phyloP scores from a whole-genome alignment of 2,113 vertebrate species.

The Paedocypris sp. region DNA sequence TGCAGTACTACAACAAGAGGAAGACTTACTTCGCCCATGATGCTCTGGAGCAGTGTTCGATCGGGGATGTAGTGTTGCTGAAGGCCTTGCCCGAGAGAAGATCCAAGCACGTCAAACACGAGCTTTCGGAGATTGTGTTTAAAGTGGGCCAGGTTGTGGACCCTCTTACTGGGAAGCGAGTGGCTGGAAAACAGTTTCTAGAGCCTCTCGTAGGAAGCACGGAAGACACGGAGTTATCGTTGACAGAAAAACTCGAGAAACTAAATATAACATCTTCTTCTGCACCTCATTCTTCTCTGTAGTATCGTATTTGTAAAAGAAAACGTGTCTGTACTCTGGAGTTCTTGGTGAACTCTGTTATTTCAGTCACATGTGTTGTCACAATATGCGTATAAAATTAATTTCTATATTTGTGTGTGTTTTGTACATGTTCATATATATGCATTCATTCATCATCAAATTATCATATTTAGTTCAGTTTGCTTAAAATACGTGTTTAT shows the following conservation, averaged over 20 bases:
- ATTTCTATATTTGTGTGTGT: too few species aligned
- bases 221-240: conserved; percentile 42
- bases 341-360: too few species aligned
- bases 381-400: too few species aligned
- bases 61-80: conserved; percentile 88
- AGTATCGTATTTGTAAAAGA: not conserved
- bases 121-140: conserved; percentile 84
- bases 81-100: conserved; percentile 75
- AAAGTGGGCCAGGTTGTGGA: conserved; percentile 90
- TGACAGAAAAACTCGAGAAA: conserved; percentile 67
- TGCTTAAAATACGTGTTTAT: too few species aligned
- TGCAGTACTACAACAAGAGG: conserved; percentile 95
- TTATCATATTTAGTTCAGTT: too few species aligned
- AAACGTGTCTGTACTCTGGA: too few species aligned
- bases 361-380: too few species aligned
- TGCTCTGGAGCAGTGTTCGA: conserved; percentile 72
- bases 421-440: too few species aligned
- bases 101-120: conserved; percentile 85
- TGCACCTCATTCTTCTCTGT: conserved; percentile 8
- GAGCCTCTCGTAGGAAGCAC: conserved; percentile 62
- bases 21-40: conserved; percentile 98
- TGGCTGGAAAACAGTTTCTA: conserved; percentile 70
- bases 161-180: conserved; percentile 79
- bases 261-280: conserved; percentile 56
- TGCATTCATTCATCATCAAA: too few species aligned